phyloP scores from a whole-genome alignment of 2,113 vertebrate species.

The Myxocyprinus asiaticus region DNA sequence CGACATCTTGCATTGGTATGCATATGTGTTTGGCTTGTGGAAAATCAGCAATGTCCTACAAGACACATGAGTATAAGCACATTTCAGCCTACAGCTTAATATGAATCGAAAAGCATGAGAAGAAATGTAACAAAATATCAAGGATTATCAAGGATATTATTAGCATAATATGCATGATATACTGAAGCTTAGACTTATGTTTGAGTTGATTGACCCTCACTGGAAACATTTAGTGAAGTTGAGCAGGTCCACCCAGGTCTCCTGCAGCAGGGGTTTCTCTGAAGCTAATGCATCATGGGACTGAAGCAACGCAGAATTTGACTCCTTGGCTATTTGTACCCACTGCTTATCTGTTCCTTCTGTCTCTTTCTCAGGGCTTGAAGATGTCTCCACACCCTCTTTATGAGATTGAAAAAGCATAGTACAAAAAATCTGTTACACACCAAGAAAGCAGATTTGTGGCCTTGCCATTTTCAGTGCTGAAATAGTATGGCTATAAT shows the following conservation, averaged over 20 bases:
- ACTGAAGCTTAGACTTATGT: background rate
- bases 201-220: slow-evolving; percentile 71
- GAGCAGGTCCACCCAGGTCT: slow-evolving; percentile 87
- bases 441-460: background rate
- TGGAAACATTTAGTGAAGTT: slow-evolving; percentile 89
- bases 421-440: background rate
- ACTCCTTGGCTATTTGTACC: slow-evolving; percentile 31
- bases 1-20: slow-evolving; percentile 41
- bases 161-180: background rate
- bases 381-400: background rate
- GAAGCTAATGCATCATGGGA: slow-evolving; percentile 57
- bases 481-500: background rate
- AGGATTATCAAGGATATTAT: background rate
- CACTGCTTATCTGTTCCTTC: slow-evolving; percentile 40
- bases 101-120: background rate
- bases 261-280: slow-evolving; percentile 65
- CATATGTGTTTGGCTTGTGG: slow-evolving; percentile 49
- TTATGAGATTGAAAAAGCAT: background rate
- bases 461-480: background rate
- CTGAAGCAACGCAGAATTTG: slow-evolving; percentile 49
- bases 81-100: slow-evolving; percentile 3
- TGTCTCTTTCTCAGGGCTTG: slow-evolving; percentile 24
- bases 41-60: slow-evolving; percentile 57
- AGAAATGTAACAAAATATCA: slow-evolving; percentile 20
- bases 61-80: slow-evolving; percentile 4